Evolutionary conservation across 2,797 vertebrate species (phyloP).

Genomic region (Hemitrygon akajei): DNA sequence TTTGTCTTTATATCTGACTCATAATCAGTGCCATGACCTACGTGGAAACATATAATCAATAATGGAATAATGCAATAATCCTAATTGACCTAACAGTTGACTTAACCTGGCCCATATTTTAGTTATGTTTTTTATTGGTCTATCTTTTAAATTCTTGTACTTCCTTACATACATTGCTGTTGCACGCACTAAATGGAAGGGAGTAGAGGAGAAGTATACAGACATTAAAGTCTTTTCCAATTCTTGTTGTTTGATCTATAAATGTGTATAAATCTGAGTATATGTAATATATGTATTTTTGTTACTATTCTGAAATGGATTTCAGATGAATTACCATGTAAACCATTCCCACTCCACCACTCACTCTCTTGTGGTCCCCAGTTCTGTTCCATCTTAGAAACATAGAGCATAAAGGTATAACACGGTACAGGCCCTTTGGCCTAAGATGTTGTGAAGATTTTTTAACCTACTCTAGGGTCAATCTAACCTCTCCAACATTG

Average conservation of each 20-base stretch:
- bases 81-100: background rate
- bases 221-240: background rate
- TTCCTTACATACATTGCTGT: background rate
- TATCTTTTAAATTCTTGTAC: background rate
- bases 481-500: no score
- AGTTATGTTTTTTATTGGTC: background rate
- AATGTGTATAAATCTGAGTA: background rate
- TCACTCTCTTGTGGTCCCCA: background rate
- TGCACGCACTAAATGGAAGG: background rate
- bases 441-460: no score
- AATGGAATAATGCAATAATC: slow-evolving; percentile 9
- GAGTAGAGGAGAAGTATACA: background rate
- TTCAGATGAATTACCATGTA: background rate
- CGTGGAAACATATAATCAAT: background rate
- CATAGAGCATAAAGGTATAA: no score
- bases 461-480: no score
- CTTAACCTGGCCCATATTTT: slow-evolving; percentile 13
- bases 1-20: slow-evolving; percentile 30
- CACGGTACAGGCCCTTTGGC: no score
- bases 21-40: slow-evolving; percentile 8
- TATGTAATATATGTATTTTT: background rate
- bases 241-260: background rate
- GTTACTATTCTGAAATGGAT: background rate
- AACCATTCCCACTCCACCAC: no score
- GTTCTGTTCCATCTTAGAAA: background rate